Base-by-base conservation (phyloP, 2,113 vertebrate species). In the Hippocampus abdominalis region DNA sequence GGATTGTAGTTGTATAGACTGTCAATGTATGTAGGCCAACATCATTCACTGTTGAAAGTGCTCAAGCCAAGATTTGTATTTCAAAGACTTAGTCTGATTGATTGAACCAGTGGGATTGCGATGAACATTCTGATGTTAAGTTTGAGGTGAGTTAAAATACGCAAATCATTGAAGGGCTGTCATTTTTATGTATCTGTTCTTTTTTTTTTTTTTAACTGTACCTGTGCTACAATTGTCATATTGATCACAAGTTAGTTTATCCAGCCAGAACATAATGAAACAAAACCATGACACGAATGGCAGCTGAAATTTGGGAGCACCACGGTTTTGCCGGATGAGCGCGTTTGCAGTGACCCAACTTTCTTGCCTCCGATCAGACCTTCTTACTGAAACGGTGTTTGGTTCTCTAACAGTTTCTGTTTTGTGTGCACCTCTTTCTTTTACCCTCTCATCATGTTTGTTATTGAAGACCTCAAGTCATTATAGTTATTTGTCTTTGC, bases 401-500 rank as follows among this genome's bases (percentile, higher is more conserved):
- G 44, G 44, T 46, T 46, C 44, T 46, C 44, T 46, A 3, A 11
- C 44, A 13, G 44, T 15, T 46, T 49, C 6, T 57, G 23, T n/a
- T 57, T 57, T 13, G 11, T 29, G 25, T 13, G 16, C 25, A 27
- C 29, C 23, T 57, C 44, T 51, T 20, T 25, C 59, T 13, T 12
- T 8, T 29, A 3, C 59, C 51, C 9, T 74, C n/a, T 56, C 20
- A 21, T 71, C 13, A 63, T 63, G 7, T 62, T 39, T 20, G 23
- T 12, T 73, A 53, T 21, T 56, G 70, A 59, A 25, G 44, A 39
- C 71, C 54, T 73, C 27, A 74, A 70, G 78, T 71, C 71, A 73
- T 66, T 72, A 36, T 61, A 65, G 27, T 48, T 63, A 25, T 80
- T 74, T 64, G 62, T 48, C 46, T 77, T 71, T 77, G 64, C 40